These are phyloP conservation scores for Caenorhabditis remanei DNA, from an alignment of 1,140 invertebrate species.

Conservation along the genomic window DNA sequence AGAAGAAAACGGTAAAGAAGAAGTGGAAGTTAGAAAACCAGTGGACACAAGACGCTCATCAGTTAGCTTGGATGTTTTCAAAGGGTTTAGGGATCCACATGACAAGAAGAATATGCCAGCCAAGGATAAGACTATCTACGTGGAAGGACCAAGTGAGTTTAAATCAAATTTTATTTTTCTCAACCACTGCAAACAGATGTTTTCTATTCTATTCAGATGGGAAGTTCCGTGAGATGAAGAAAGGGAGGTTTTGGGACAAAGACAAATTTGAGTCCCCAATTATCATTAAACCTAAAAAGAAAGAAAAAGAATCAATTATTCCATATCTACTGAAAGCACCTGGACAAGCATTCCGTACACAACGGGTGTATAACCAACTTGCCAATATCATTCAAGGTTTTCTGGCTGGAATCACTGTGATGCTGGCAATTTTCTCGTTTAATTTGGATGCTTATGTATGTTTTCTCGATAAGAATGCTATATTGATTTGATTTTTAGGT, in stretches of 20 bases:
- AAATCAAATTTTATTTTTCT: neutral
- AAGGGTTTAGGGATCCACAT: slow-evolving; percentile 26
- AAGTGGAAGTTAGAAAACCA: neutral
- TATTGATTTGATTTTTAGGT: slow-evolving; percentile 26
- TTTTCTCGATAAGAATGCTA: neutral
- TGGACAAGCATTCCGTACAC: slow-evolving; percentile 3
- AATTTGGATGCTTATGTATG: slow-evolving; percentile 39
- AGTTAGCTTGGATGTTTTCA: slow-evolving; percentile 26
- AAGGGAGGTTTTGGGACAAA: neutral
- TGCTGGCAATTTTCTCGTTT: slow-evolving; percentile 30
- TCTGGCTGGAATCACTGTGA: neutral
- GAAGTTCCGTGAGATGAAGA: slow-evolving; percentile 34
- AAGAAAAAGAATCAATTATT: slow-evolving; percentile 35
- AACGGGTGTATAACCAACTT: slow-evolving; percentile 2
- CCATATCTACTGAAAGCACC: slow-evolving; percentile 19
- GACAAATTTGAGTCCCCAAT: slow-evolving; percentile 13
- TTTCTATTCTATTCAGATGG: neutral
- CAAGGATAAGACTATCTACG: slow-evolving; percentile 14
- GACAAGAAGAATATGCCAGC: slow-evolving; percentile 27
- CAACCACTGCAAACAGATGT: neutral
- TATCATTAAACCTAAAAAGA: neutral
- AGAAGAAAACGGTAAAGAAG: neutral
- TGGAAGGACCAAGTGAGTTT: slow-evolving; percentile 5
- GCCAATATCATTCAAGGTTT: slow-evolving; percentile 16
- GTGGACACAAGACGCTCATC: neutral